phyloP scores from a whole-genome alignment of 2,113 vertebrate species.

The Leptosomus discolor region DNA sequence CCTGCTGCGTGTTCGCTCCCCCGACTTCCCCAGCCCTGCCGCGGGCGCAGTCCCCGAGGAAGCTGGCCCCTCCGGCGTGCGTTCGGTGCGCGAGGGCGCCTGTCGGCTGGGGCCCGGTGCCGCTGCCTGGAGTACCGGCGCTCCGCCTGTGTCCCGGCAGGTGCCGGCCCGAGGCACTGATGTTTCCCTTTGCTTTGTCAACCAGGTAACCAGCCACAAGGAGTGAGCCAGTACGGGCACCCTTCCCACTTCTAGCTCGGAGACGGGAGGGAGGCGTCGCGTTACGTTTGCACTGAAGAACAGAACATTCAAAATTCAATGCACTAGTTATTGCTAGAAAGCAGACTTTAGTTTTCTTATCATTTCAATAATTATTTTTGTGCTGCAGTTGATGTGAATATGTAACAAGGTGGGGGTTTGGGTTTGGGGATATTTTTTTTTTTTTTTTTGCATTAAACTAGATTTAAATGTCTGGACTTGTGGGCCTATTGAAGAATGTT shows the following conservation, averaged over 20 bases:
- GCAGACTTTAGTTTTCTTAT: slow-evolving; percentile 8
- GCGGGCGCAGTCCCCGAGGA: neutral
- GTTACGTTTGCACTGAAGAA: slow-evolving; percentile 62
- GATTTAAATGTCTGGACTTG: slow-evolving; percentile 15
- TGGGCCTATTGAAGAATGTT: slow-evolving; percentile 6
- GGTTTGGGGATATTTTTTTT: neutral
- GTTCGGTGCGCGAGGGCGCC: rapidly evolving
- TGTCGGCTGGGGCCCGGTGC: neutral
- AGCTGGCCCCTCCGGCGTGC: rapidly evolving
- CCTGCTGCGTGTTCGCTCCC: neutral
- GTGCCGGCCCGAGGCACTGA: too few species aligned
- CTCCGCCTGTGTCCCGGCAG: too few species aligned
- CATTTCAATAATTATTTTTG: neutral
- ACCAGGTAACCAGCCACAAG: slow-evolving; percentile 74
- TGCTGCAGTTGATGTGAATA: slow-evolving; percentile 38
- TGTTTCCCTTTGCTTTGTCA: neutral
- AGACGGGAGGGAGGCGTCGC: neutral
- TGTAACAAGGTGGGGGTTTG: slow-evolving; percentile 8
- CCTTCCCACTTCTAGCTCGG: slow-evolving; percentile 65
- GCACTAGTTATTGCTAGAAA: slow-evolving; percentile 31
- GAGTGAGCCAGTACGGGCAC: slow-evolving; percentile 65
- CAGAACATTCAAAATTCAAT: slow-evolving; percentile 17
- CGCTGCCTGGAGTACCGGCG: too few species aligned
- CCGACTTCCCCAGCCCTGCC: rapidly evolving
- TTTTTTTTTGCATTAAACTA: neutral